A percentile compares a stretch with the other conserved stretches of the same genome.
Conservation (phyloP, 1,140 invertebrate genomes). For the Hycleus phaleratus region DNA sequence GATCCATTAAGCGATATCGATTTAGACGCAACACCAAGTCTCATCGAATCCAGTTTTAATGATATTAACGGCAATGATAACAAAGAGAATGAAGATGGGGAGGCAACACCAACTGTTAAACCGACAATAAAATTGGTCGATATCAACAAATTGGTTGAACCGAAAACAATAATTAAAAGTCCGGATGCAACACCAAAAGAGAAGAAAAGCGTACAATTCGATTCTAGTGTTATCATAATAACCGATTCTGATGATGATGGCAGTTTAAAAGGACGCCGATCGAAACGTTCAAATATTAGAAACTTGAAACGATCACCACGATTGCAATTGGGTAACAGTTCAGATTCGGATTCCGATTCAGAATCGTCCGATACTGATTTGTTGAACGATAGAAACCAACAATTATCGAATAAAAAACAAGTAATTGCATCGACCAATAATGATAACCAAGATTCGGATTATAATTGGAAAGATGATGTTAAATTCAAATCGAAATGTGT, state of each 20-base stretch:
- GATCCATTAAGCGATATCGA: background rate
- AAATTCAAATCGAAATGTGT: constrained; percentile 23
- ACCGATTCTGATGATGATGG: constrained; percentile 28
- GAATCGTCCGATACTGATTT: background rate
- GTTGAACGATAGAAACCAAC: background rate
- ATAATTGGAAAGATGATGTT: constrained; percentile 12
- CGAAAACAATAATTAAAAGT: constrained; percentile 7
- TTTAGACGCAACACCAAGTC: background rate
- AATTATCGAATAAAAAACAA: background rate
- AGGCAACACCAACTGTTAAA: background rate
- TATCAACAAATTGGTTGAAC: constrained; percentile 31
- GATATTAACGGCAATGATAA: background rate
- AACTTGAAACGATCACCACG: constrained; percentile 4
- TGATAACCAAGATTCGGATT: background rate
- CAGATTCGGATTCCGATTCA: background rate
- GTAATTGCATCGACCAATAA: too few relatives aligned
- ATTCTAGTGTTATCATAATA: constrained; percentile 25
- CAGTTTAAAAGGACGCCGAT: background rate
- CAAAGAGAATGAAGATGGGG: too few relatives aligned
- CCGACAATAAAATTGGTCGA: constrained; percentile 30
- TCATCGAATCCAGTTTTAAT: background rate
- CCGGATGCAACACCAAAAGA: background rate
- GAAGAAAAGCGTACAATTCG: constrained; percentile 24
- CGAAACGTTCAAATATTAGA: background rate
- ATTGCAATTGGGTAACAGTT: constrained; percentile 3